Evolutionary conservation across 2,888 invertebrate species (phyloP), one percentile per base, ranked within the genome.

Genomic region (Amiota minor): DNA sequence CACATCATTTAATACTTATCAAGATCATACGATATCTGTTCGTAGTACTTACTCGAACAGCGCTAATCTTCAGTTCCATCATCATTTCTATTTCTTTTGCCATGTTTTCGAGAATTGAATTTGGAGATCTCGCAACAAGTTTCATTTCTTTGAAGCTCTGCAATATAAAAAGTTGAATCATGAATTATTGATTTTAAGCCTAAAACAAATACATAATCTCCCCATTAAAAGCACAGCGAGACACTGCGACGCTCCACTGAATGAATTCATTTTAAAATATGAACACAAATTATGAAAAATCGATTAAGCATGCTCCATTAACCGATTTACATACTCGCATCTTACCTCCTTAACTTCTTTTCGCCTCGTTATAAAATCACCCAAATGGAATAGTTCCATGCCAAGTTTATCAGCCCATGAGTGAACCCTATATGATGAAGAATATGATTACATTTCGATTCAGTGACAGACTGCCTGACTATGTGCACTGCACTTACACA

Each of bases 51-150:
- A 95, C 94, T 91, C 93, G 93, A 47, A 97, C 95, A 11, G 97
- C 96, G 80, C 95, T 94, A 76, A 96, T 95, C 91, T 97, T 97
- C 59, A 95, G 92, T 78, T 95, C 95, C 94, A 97, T 95, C 95
- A 97, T 96, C 71, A 93, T 93, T 85, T 95, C 94, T 74, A 98
- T 95, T 82, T 96, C 95, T 79, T 94, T 93, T 11, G 95, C 94
- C 91, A 97, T 96, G 77, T 95, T 95, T 82, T 94, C 93, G 47
- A 96, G 94, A 86, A 97, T 91, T 84, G 93, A 92, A 81, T 92
- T 92, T 8, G 97, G 96, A 88, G 95, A 94, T 86, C 95, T 92
- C 56, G 93, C 91, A 80, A 93, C 93, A 68, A 96, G 93, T 87
- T 93, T 93, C 16, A 94, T 95, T 72, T 94, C 93, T 89, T 95